Base-by-base conservation (phyloP, 2,797 vertebrate genomes). In the Sebastes nivosus region DNA sequence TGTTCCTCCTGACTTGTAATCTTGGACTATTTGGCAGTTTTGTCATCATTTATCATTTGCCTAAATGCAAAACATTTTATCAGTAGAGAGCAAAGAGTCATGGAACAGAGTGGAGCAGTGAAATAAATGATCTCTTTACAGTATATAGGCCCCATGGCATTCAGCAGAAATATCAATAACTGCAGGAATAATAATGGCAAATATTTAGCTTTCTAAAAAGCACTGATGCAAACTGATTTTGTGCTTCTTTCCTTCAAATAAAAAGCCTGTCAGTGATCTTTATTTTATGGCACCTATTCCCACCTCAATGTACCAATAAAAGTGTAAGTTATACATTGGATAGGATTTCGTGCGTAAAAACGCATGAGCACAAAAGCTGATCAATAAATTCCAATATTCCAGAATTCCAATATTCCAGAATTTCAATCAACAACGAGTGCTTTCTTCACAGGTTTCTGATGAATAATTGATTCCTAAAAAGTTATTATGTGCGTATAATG, bases 261-360 rank as follows among this genome's bases (percentile, higher is more conserved):
- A 2, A 2, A 66, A 30, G 27, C 27, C 16, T 72, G 27, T 52
- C 3, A 13, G 20, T n/a, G 30, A 16, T 22, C 22, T 32, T n/a
- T 50, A 18, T 50, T 65, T 54, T 24, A 50, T 52, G 3, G 5
- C 36, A 72, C 8, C n/a, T 38, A 30, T 66, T 60, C 24, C 0
- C 14, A 70, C 58, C 46, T 38, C 14, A 16, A 13, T 34, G 27
- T 1, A 74, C 8, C 13, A 60, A 22, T 50, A 61, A 46, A 64
- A 64, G 22, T 55, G 22, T 27, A 3, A 5, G 7, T 22, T 11
- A 71, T 11, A 71, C 8, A 54, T 3, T 59, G 57, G 50, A 30
- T 54, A 42, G 34, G 7, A 68, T 38, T 32, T 2, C 16, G 68
- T 83, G 77, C 77, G 74, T 79, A 81, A 83, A 81, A 77, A 73